Conservation (phyloP, 1,140 invertebrate genomes). For the Temnothorax longispinosus region DNA sequence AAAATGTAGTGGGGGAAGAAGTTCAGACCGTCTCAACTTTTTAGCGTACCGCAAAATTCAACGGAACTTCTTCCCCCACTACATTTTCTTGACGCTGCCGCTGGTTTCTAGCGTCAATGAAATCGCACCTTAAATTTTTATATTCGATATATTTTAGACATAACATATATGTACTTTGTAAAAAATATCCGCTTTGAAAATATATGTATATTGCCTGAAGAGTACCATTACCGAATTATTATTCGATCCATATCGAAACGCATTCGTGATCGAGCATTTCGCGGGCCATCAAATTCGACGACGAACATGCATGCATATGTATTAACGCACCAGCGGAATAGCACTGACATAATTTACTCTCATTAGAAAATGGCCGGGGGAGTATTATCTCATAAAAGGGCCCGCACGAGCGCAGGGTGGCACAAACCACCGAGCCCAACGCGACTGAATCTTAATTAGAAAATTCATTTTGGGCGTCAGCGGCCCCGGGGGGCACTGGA, state of each 20-base stretch:
- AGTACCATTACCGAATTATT: background rate
- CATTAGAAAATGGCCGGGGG: constrained; percentile 46
- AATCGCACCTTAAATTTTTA: too few relatives aligned
- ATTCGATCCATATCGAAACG: background rate
- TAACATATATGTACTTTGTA: background rate
- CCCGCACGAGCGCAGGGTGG: background rate
- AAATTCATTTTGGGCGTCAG: constrained; percentile 73
- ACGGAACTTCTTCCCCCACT: too few relatives aligned
- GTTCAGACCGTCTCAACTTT: too few relatives aligned
- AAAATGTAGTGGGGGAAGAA: too few relatives aligned
- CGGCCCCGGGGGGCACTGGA: constrained; percentile 43
- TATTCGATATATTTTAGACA: background rate
- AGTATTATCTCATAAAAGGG: constrained; percentile 69
- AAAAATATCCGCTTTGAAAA: background rate
- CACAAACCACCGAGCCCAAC: constrained; percentile 60
- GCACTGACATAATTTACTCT: constrained; percentile 58
- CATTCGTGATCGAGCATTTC: background rate
- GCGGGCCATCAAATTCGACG: background rate
- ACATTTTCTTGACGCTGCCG: too few relatives aligned
- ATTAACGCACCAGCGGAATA: background rate
- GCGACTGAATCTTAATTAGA: constrained; percentile 74
- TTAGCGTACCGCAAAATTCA: too few relatives aligned
- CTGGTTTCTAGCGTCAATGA: too few relatives aligned
- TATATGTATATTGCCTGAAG: background rate
- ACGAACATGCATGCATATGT: background rate